These are phyloP conservation scores for Colletes gigas DNA, from an alignment of 1,140 invertebrate genomes.

Conservation along the genomic window DNA sequence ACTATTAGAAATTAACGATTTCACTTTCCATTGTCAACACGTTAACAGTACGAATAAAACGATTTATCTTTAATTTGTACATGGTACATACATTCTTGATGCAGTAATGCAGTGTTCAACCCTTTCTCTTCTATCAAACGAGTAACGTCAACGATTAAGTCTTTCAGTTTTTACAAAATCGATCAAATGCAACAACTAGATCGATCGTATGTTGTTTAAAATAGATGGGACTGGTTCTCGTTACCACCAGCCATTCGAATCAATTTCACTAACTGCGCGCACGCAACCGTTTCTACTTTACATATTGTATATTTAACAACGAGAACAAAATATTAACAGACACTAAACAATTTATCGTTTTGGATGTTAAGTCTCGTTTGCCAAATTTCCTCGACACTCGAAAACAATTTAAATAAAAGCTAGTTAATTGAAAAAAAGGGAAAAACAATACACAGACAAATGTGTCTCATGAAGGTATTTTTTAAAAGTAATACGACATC, in stretches of 20 bases:
- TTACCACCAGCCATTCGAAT: neutral
- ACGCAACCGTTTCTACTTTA: neutral
- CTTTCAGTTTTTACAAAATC: constrained; percentile 3
- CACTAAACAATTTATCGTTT: neutral
- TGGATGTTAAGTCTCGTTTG: neutral
- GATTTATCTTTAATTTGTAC: constrained; percentile 71
- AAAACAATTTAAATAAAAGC: neutral
- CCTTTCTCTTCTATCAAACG: neutral
- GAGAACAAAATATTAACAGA: neutral
- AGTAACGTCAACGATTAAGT: constrained; percentile 28
- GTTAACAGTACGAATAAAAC: constrained; percentile 50
- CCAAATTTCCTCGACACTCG: neutral
- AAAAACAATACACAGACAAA: neutral
- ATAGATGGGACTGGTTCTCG: neutral
- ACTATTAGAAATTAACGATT: constrained; percentile 21
- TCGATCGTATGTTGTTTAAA: neutral
- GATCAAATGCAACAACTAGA: neutral
- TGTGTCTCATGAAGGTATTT: neutral
- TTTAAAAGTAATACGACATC: neutral
- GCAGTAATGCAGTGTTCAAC: constrained; percentile 35
- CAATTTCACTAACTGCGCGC: neutral
- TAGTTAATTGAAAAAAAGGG: neutral
- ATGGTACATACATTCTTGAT: constrained; percentile 74
- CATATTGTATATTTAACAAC: neutral
- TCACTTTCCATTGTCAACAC: constrained; percentile 26